Evolutionary conservation across 2,113 vertebrate genomes (phyloP).

Genomic region (Mixornis gularis): DNA sequence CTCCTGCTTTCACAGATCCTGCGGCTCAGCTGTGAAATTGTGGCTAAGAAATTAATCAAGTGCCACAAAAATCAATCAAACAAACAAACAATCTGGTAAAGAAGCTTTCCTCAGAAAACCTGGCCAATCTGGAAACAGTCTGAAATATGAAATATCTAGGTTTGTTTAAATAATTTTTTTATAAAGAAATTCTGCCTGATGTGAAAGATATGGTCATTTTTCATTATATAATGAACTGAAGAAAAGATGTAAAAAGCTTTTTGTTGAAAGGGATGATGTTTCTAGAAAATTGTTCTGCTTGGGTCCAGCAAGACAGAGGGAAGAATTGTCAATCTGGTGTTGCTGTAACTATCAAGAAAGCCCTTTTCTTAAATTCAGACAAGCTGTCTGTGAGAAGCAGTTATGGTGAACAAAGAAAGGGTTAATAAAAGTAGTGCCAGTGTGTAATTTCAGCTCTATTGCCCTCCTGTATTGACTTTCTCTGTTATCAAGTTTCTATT

Average conservation of each 20-base stretch:
- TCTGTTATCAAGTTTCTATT: constrained; percentile 46
- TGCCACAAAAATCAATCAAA: not conserved
- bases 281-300: not conserved
- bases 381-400: not conserved
- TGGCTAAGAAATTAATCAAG: not conserved
- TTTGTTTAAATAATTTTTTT: not conserved
- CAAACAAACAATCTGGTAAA: not conserved
- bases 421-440: constrained; percentile 26
- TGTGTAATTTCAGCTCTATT: constrained; percentile 47
- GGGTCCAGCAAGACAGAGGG: not conserved
- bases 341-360: not conserved
- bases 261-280: not conserved
- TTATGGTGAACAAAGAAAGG: not conserved
- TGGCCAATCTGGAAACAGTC: not conserved
- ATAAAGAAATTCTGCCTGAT: not conserved
- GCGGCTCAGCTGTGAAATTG: not conserved
- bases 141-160: not conserved
- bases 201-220: not conserved
- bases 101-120: not conserved
- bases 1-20: not conserved
- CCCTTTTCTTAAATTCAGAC: not conserved
- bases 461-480: constrained; percentile 29
- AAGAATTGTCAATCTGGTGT: not conserved
- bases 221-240: not conserved
- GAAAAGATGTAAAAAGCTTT: not conserved